Percentiles rank a stretch among this genome's conserved stretches.
Evolutionary conservation across 1,140 invertebrate species (phyloP).

Genomic region (Nasonia giraulti): DNA sequence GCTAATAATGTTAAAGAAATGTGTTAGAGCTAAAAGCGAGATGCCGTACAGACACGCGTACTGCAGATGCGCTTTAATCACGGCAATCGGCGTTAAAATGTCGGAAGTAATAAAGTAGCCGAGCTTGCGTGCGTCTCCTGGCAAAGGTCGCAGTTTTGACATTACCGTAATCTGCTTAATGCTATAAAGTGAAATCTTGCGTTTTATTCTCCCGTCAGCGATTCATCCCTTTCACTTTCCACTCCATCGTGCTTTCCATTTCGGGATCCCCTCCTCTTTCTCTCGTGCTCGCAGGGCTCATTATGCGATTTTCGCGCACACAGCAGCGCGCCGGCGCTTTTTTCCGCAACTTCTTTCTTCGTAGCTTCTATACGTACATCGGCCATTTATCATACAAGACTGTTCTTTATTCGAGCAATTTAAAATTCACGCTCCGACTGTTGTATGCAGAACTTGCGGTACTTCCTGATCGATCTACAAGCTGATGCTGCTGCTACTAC

Average conservation of each 20-base stretch:
- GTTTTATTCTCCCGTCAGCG: constrained; percentile 4
- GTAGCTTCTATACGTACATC: not conserved
- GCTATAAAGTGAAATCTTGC: constrained; percentile 23
- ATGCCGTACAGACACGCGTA: no score
- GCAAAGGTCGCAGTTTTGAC: constrained; percentile 9
- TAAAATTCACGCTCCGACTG: constrained; percentile 14
- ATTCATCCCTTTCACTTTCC: constrained; percentile 42
- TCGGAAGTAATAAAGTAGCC: constrained; percentile 1
- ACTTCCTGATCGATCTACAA: not conserved
- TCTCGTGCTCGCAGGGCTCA: not conserved
- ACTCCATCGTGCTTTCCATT: constrained; percentile 24
- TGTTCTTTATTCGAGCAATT: constrained; percentile 16
- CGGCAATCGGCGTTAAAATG: not conserved
- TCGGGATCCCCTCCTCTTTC: not conserved
- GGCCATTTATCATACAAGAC: not conserved
- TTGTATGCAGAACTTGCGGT: not conserved
- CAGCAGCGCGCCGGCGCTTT: not conserved
- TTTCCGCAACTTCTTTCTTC: constrained; percentile 16
- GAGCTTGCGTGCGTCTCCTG: not conserved
- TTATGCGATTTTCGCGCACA: not conserved
- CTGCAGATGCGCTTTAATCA: not conserved
- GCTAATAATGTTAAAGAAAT: no score
- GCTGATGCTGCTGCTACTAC: not conserved
- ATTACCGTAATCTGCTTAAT: constrained; percentile 1
- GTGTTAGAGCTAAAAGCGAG: no score